Base-by-base conservation (phyloP, 2,888 invertebrate genomes). In the Himalopsyche japonica region DNA sequence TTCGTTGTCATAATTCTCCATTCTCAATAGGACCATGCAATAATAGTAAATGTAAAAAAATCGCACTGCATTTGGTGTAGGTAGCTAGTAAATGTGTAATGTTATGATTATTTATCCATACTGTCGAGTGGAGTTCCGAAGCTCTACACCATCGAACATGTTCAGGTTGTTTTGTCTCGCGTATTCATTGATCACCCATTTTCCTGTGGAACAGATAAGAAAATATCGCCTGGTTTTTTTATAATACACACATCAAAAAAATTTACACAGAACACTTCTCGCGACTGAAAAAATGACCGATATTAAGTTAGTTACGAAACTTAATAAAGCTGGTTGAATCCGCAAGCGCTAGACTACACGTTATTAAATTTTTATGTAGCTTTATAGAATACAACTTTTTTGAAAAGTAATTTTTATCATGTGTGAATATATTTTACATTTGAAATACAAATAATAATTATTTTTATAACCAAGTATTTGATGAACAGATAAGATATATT, bases 101-200 rank as follows among this genome's bases (percentile, higher is more conserved):
- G 8, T 70, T 70, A 88, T 95, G 94, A 95, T 95, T 95, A 95
- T 95, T 43, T 83, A 85, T 83, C 95, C 95, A 94, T 95, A 95
- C 94, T 95, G 95, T 93, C 95, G 94, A 90, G 95, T 95, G 89
- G 95, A 94, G 92, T 95, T 95, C 91, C 95, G 93, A 87, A 95
- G 93, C 91, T 95, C 95, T 89, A 93, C 94, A 87, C 95, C 95
- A 90, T 95, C 95, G 93, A 95, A 95, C 92, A 95, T 94, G 92
- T 95, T 95, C 89, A 95, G 92, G 91, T 95, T 95, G 92, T 95
- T 94, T 88, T 94, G 94, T 91, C 94, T 93, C 89, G 95, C 95
- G 91, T 95, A 95, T 91, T 95, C 95, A 91, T 95, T 94, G 90
- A 95, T 94, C 88, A 94, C 94, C 91, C 93, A 93, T 91, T 95